Evolutionary conservation across 2,888 invertebrate genomes (phyloP).

Genomic region (Drosophila demipolita): DNA sequence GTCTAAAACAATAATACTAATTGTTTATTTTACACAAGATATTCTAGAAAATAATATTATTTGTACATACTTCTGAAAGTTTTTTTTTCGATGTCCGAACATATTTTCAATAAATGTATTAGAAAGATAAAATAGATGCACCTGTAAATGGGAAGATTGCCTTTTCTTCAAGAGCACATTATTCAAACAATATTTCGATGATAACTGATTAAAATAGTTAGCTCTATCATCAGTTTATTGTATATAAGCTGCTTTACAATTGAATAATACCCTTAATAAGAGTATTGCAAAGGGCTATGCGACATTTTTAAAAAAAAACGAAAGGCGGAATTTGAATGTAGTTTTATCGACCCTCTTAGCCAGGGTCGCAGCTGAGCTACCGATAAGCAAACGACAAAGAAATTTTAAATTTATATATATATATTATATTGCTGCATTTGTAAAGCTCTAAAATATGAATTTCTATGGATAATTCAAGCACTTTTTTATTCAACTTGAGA

Average conservation of each 20-base stretch:
- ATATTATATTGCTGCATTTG: not conserved
- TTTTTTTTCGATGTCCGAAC: not conserved
- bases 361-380: not conserved
- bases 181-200: not conserved
- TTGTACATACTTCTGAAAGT: no score
- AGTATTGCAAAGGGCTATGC: conserved; percentile 3
- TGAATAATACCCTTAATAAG: not conserved
- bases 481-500: not conserved
- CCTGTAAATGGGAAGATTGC: not conserved
- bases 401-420: conserved; percentile 1
- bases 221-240: not conserved
- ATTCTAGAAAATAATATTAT: not conserved
- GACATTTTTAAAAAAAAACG: conserved; percentile 1
- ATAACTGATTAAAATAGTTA: not conserved
- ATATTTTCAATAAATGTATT: not conserved
- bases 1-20: not conserved
- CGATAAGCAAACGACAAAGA: conserved; percentile 8
- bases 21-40: not conserved
- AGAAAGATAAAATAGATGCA: not conserved
- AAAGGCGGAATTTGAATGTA: conserved; percentile 23
- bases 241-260: not conserved
- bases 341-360: not conserved
- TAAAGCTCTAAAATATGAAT: not conserved
- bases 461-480: not conserved
- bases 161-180: not conserved